Evolutionary conservation across 2,113 vertebrate species (phyloP), one percentile per base, ranked within the genome.

Genomic region (Passer montanus): DNA sequence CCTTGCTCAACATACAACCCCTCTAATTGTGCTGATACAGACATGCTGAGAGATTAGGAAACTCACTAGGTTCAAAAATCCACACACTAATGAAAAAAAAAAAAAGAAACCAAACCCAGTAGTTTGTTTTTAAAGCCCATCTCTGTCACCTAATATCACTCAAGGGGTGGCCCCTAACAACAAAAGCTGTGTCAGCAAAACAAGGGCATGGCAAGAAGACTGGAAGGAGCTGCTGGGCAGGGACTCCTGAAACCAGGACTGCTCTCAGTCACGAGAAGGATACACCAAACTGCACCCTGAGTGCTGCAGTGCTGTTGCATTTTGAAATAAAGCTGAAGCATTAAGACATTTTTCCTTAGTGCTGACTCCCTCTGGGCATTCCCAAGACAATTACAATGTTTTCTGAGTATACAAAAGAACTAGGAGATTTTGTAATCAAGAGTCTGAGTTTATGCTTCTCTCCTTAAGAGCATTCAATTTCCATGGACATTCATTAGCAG

Each of bases 401-500:
- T 95, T 96, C 83, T 68, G 86, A 86, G 78, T 72, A 93, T 69
- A 94, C 87, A 96, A 93, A 97, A 86, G 93, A 91, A 95, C 30
- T 43, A 62, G 81, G 49, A 84, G 84, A 88, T 95, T 97, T 96
- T 96, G 93, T 93, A 96, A 95, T 94, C 85, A 67, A 84, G 68
- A 84, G 87, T 94, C 91, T 67, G 83, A 91, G 93, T 95, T 93
- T 95, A 93, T 87, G 87, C 91, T 92, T 69, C 89, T 89, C 94
- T 96, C 80, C 72, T 93, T 89, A 95, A 91, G 73, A 96, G 92
- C 92, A 91, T 87, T 89, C 91, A 87, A 88, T 96, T 96, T 91
- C 89, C 84, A 95, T 59, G 89, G 95, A 94, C 95, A 94, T 90
- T 96, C 96, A 94, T 95, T 93, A 94, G 93, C 55, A 84, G 67